Conservation (phyloP, 2,113 vertebrate genomes). For the Galeopterus variegatus region DNA sequence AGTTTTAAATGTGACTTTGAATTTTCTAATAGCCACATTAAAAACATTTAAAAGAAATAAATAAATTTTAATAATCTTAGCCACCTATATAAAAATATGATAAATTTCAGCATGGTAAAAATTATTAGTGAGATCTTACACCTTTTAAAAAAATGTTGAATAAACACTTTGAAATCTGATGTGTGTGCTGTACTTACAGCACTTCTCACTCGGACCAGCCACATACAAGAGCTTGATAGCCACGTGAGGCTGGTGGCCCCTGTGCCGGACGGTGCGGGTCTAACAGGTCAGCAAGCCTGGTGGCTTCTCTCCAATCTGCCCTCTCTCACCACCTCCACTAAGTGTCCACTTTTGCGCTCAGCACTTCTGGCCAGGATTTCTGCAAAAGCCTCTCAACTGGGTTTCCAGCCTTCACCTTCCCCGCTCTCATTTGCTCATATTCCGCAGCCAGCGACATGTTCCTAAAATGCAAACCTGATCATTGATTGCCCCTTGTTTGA, state of each 20-base stretch:
- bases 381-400: not conserved
- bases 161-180: not conserved
- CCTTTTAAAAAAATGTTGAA: not conserved
- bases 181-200: rapidly evolving
- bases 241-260: rapidly evolving
- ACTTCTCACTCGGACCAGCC: too few species aligned
- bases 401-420: not conserved
- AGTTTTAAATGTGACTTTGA: not conserved
- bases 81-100: not conserved
- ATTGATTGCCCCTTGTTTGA: not conserved
- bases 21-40: not conserved
- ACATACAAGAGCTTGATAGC: not conserved
- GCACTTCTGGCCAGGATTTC: not conserved
- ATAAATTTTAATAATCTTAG: slow-evolving; percentile 7
- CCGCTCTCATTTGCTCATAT: not conserved
- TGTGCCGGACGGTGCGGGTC: rapidly evolving
- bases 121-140: not conserved
- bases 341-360: not conserved
- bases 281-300: not conserved
- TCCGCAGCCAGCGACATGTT: not conserved
- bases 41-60: not conserved
- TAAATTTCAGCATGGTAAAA: not conserved
- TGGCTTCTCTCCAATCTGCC: not conserved
- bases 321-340: not conserved
- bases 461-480: not conserved